A percentile compares a stretch with the other conserved stretches of the same genome.
Conservation (phyloP, 2,888 invertebrate species). For the Agelastica alni region DNA sequence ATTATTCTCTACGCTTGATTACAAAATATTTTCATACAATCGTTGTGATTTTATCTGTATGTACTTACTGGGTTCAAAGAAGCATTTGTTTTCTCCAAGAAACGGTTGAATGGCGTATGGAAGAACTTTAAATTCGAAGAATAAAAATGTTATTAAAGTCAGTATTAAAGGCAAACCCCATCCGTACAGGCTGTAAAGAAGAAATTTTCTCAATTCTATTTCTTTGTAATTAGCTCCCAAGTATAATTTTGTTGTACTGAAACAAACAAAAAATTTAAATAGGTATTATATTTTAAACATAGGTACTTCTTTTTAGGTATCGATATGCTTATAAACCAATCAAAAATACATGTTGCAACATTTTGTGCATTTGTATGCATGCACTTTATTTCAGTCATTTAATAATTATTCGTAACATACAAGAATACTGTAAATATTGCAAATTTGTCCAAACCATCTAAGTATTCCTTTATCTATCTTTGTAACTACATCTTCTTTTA, state of each 20-base stretch:
- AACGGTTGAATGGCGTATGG: constrained; percentile 61
- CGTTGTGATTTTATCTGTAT: too few relatives aligned
- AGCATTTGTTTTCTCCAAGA: constrained; percentile 64
- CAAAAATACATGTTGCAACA: too few relatives aligned
- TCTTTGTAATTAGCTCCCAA: constrained; percentile 56
- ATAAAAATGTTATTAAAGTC: constrained; percentile 60
- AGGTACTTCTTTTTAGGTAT: not conserved
- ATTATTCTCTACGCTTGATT: too few relatives aligned
- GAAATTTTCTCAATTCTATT: constrained; percentile 63
- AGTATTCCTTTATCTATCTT: too few relatives aligned
- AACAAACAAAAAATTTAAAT: not conserved
- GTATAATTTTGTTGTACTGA: constrained; percentile 34
- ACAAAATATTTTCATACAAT: too few relatives aligned
- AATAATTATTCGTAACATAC: too few relatives aligned
- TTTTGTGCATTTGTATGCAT: too few relatives aligned
- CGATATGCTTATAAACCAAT: too few relatives aligned
- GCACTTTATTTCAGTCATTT: too few relatives aligned
- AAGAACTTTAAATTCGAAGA: constrained; percentile 60
- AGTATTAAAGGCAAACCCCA: constrained; percentile 69
- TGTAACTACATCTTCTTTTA: too few relatives aligned
- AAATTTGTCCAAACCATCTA: too few relatives aligned
- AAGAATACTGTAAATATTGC: too few relatives aligned
- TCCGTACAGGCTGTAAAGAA: constrained; percentile 71
- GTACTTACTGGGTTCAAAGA: constrained; percentile 63
- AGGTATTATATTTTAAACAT: not conserved